Percentiles rank a stretch among this genome's conserved stretches.
Evolutionary conservation across 2,113 vertebrate genomes (phyloP).

Genomic region (Strix uralensis): DNA sequence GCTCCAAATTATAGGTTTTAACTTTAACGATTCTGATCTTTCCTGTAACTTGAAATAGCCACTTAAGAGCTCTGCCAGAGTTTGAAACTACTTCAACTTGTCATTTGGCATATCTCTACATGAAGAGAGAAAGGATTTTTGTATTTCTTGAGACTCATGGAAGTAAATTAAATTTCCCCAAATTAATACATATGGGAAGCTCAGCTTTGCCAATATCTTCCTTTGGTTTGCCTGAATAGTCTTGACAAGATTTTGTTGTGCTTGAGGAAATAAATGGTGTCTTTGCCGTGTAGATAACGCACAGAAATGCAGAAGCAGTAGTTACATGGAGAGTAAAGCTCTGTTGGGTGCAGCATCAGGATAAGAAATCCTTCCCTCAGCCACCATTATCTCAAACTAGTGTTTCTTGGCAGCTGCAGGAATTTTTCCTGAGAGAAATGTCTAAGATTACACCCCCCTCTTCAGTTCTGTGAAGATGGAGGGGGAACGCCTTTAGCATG

Average conservation of each 20-base stretch:
- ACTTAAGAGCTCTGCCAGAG: not conserved
- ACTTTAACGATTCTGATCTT: not conserved
- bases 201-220: not conserved
- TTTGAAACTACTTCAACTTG: not conserved
- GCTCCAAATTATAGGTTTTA: not conserved
- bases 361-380: not conserved
- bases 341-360: not conserved
- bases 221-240: not conserved
- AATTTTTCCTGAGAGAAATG: not conserved
- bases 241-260: not conserved
- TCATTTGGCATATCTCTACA: not conserved
- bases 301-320: not conserved
- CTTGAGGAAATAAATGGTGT: not conserved
- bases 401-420: not conserved
- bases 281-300: rapidly evolving
- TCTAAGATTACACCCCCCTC: not conserved
- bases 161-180: not conserved
- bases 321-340: not conserved
- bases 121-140: not conserved
- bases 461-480: not conserved
- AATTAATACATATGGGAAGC: not conserved
- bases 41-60: not conserved
- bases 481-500: not conserved
- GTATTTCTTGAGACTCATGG: not conserved
- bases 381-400: not conserved